Conservation (phyloP, 2,888 invertebrate genomes). For the Anthoptus insignis region DNA sequence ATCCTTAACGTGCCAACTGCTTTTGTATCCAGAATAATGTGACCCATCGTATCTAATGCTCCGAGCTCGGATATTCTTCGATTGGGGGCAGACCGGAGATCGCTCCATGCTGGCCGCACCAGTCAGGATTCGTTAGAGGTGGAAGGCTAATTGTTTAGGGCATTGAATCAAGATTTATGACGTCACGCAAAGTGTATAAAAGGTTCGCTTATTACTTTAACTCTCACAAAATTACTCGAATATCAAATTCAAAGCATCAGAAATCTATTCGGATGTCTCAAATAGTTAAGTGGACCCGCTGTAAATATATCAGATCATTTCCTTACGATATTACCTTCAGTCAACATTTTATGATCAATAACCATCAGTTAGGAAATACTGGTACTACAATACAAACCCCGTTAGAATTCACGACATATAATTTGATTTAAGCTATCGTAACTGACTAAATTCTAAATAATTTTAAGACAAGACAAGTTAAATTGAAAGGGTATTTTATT, state of each 20-base stretch:
- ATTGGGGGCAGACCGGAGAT: constrained; percentile 33
- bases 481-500: neutral
- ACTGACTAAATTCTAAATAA: too few species aligned
- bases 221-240: too few species aligned
- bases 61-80: constrained; percentile 29
- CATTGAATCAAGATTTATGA: constrained; percentile 67
- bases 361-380: neutral
- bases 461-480: too few species aligned
- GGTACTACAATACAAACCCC: neutral
- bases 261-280: too few species aligned
- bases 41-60: constrained; percentile 46
- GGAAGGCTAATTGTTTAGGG: constrained; percentile 75
- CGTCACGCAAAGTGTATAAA: constrained; percentile 57
- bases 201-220: constrained; percentile 11
- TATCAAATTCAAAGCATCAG: too few species aligned
- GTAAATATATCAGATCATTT: too few species aligned
- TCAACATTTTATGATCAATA: constrained; percentile 1
- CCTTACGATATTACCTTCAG: too few species aligned
- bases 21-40: constrained; percentile 54
- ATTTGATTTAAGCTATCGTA: neutral
- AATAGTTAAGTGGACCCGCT: too few species aligned
- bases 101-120: constrained; percentile 41
- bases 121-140: constrained; percentile 62
- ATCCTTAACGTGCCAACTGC: constrained; percentile 68
- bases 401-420: neutral